These are phyloP conservation scores for Baryphthengus martii DNA, from an alignment of 2,113 vertebrate genomes.

Conservation along the genomic window DNA sequence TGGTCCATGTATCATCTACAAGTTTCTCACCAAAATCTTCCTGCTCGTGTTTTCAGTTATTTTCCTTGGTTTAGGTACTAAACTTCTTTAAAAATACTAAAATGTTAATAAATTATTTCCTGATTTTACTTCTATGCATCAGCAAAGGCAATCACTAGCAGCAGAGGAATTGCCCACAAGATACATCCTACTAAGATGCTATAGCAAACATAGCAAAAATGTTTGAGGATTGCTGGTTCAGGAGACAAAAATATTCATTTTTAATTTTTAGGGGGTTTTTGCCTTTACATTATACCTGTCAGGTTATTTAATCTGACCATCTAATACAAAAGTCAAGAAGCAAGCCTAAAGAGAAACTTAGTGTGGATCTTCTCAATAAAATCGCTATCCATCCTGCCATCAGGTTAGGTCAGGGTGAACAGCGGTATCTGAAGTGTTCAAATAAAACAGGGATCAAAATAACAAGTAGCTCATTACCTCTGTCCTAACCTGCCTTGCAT, in stretches of 20 bases:
- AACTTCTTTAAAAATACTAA: neutral
- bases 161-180: neutral
- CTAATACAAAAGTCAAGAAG: neutral
- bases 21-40: neutral
- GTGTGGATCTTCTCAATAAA: neutral
- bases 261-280: neutral
- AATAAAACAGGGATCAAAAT: neutral
- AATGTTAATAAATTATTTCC: neutral
- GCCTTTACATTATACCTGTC: neutral
- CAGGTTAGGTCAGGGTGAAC: neutral
- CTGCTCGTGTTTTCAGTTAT: neutral
- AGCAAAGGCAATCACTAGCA: neutral
- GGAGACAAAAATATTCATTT: neutral
- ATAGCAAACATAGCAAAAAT: neutral
- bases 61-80: neutral
- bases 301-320: neutral
- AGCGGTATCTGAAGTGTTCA: neutral
- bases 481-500: slow-evolving; percentile 23
- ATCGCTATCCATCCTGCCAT: neutral
- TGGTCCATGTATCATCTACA: neutral
- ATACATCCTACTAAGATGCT: neutral
- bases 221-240: neutral
- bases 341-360: neutral
- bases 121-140: neutral
- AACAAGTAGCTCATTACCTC: neutral